These are phyloP conservation scores for Eulimnadia texana DNA, from an alignment of 1,140 invertebrate species.

Conservation along the genomic window DNA sequence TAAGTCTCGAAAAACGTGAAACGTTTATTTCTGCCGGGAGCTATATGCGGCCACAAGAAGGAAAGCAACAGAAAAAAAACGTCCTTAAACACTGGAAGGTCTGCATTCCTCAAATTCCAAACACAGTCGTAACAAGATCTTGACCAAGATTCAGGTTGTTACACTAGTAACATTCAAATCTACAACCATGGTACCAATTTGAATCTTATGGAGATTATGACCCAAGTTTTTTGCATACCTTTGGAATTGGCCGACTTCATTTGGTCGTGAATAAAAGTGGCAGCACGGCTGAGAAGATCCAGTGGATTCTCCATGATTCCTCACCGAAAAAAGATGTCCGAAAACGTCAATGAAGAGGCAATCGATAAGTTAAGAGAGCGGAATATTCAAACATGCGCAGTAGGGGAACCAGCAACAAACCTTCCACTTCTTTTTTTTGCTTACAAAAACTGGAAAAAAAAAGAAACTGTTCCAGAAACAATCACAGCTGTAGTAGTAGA, in stretches of 20 bases:
- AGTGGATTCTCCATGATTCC: conserved; percentile 56
- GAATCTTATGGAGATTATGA: not conserved
- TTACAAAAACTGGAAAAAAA: no score
- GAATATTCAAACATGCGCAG: not conserved
- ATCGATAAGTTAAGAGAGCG: not conserved
- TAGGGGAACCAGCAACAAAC: no score
- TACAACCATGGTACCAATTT: not conserved
- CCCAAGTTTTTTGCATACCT: not conserved
- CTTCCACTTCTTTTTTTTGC: no score
- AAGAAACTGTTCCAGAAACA: no score
- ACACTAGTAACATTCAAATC: not conserved
- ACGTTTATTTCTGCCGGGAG: not conserved
- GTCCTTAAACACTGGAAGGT: not conserved
- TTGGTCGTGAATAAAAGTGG: conserved; percentile 43
- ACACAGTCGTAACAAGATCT: no score
- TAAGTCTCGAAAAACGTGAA: not conserved
- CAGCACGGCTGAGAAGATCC: conserved; percentile 73
- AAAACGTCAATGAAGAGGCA: not conserved
- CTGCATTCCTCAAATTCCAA: not conserved
- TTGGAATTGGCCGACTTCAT: not conserved
- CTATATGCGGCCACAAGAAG: not conserved
- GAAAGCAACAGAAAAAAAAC: not conserved
- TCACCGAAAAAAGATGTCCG: not conserved
- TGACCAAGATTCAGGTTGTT: no score
- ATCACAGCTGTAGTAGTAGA: no score